Evolutionary conservation across 2,797 vertebrate species (phyloP), one percentile per base, ranked within the genome.

Genomic region (Platalea minor): DNA sequence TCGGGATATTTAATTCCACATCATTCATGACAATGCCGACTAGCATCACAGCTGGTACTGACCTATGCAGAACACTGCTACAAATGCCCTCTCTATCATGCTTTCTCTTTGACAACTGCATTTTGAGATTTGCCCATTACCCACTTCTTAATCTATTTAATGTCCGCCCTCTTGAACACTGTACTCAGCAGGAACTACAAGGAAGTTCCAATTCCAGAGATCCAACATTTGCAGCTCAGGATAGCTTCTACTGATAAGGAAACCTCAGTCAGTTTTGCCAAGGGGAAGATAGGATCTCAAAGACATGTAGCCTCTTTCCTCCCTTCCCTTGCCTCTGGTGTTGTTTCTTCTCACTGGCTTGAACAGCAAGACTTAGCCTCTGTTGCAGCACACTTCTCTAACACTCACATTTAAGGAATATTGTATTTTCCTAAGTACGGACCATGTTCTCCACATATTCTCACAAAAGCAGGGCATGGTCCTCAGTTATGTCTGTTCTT

Each of bases 41-140:
- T 94, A 88, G 43, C 50, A 50, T 91, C 76, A 91, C 91, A 81
- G 61, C 67, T 86, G 73, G 88, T 93, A 91, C 83, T 76, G 80
- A 93, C 95, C 69, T 0, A 0, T 93, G 85, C 63, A 90, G 76
- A 93, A 56, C 39, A 39, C 28, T 80, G 61, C 76, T 84, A 74
- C 69, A 90, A 95, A 95, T 72, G 70, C 33, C 54, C 35, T 82
- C 65, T 96, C 76, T 84, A 90, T 95, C 93, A 93, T 48, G 70
- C 43, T 76, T 93, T 91, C 63, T 72, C 83, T 95, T 94, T 93
- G 95, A 94, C 94, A 94, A 94, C 73, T 53, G 31, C 85, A 95
- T 95, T 95, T 94, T 86, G 76, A 94, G 93, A 95, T 94, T 95
- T 95, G 83, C 82, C 89, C 59, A 76, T 95, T 95, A 95, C 70